Base-by-base conservation (phyloP, 2,113 vertebrate species). In the Otolemur garnettii region DNA sequence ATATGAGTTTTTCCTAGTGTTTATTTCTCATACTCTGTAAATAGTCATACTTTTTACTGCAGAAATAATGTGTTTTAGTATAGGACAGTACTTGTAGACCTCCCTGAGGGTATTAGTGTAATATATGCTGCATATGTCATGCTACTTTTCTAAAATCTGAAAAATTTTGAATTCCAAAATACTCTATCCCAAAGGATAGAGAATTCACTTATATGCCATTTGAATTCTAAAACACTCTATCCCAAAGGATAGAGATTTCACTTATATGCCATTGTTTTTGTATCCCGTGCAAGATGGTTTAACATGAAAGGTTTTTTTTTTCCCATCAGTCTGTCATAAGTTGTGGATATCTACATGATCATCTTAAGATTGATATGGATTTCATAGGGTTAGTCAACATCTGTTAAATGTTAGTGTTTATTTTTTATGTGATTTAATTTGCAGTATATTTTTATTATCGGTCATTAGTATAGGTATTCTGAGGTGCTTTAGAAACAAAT, bases 321-420 rank as follows among this genome's bases (percentile, higher is more conserved):
- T 90, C 24, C 79, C 42, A 94, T 57, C 2, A 60, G 55, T 95
- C 3, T 21, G 80, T 19, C 90, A 3, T 85, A 81, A 95, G 33
- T 5, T 35, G 5, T 96, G 71, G 42, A 17, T 94, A 83, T 35
- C 19, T 92, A 28, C 30, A 21, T 75, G 28, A 50, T 80, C 66
- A 86, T 75, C 69, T 85, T 92, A 60, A 95, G 90, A 81, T 68
- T 96, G 60, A 64, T 84, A 81, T 7, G 87, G 53, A 92, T 95
- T 90, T 96, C 78, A n/a, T 84, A 81, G 78, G 33, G 10, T 86
- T 30, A 30, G 6, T 80, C 33, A 87, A 30, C 28, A 85, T 85
- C 17, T 28, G 7, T 74, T 94, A 50, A 90, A 33, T 87, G 4
- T 74, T 92, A 87, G 14, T 68, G 66, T 88, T 82, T 55, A 50